phyloP scores from a whole-genome alignment of 2,888 invertebrate species.

The Lepidocyrtoides sp. region DNA sequence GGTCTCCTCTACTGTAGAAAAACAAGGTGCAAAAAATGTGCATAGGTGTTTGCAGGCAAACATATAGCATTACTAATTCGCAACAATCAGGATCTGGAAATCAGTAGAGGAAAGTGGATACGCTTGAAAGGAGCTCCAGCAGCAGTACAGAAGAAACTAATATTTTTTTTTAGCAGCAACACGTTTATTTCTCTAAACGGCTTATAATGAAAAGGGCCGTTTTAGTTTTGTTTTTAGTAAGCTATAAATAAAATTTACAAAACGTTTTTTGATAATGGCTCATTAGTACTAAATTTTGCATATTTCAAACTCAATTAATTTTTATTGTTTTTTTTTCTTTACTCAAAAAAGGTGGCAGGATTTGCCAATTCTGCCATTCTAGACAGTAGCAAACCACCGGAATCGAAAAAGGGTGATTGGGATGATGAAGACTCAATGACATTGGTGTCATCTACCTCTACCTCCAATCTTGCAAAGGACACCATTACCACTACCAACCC shows the following conservation, averaged over 20 bases:
- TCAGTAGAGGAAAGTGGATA: slow-evolving; percentile 12
- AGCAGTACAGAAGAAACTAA: not conserved
- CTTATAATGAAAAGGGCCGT: slow-evolving; percentile 16
- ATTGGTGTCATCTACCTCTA: not conserved
- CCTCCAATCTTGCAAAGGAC: not conserved
- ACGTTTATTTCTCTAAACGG: not conserved
- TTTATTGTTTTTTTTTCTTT: too few relatives aligned
- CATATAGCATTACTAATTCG: slow-evolving; percentile 14
- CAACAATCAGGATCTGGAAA: not conserved
- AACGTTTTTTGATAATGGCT: too few relatives aligned
- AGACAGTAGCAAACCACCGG: not conserved
- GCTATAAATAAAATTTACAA: too few relatives aligned
- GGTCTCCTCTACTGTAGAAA: not conserved
- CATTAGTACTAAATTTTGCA: too few relatives aligned
- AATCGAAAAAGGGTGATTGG: slow-evolving; percentile 32
- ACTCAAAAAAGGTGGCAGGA: slow-evolving; percentile 53
- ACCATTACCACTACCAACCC: not conserved
- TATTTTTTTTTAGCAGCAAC: too few relatives aligned
- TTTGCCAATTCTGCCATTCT: slow-evolving; percentile 43
- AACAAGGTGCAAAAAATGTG: not conserved
- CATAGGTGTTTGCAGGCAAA: not conserved
- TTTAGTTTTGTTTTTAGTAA: slow-evolving; percentile 5
- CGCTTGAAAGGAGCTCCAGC: not conserved
- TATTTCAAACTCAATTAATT: too few relatives aligned
- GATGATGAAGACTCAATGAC: slow-evolving; percentile 66